Base-by-base conservation (phyloP, 2,888 invertebrate genomes). In the Drosophila yooni region DNA sequence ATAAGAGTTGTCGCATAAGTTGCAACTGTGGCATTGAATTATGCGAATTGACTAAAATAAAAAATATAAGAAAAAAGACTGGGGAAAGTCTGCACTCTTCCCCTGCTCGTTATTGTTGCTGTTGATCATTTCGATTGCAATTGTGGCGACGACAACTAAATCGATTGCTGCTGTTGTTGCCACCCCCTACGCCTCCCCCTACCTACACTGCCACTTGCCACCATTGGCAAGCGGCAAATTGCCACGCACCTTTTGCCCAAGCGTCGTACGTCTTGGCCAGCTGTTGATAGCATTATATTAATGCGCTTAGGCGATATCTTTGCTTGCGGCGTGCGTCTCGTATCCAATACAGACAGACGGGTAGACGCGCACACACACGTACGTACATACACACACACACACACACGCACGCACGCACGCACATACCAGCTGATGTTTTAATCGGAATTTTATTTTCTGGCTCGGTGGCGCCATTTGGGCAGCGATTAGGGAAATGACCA, bases 401-500 rank as follows among this genome's bases (percentile, higher is more conserved):
- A 70, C 46, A 15, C 13, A 40, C 36, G 38, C 54, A 58, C 56
- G 18, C 31, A 21, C 33, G 33, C 13, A 29, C 27, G 33, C 34
- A 34, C 34, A 52, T 65, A 75, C 50, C 70, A 79, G 82, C 82
- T 83, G 83, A 84, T 83, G 83, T 84, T 85, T 86, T 86, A 85
- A 85, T 86, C 87, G 84, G 84, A 79, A 84, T 84, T 85, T 86
- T 76, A 85, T 84, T 85, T 86, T 72, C 87, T 83, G 79, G 83
- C 74, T 58, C 50, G 43, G 11, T 83, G 83, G 83, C 83, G 83
- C 83, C 83, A 72, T 52, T 71, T 70, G 63, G 72, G 40, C 48
- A 67, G 36, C 81, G 84, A 81, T 84, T 81, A 86, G 86, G 84
- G 73, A 84, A 83, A 74, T 74, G 70, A 63, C 66, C 79, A 72